Percentiles rank a stretch among this genome's conserved stretches.
Conservation (phyloP, 2,113 vertebrate genomes). For the Pogona vitticeps region DNA sequence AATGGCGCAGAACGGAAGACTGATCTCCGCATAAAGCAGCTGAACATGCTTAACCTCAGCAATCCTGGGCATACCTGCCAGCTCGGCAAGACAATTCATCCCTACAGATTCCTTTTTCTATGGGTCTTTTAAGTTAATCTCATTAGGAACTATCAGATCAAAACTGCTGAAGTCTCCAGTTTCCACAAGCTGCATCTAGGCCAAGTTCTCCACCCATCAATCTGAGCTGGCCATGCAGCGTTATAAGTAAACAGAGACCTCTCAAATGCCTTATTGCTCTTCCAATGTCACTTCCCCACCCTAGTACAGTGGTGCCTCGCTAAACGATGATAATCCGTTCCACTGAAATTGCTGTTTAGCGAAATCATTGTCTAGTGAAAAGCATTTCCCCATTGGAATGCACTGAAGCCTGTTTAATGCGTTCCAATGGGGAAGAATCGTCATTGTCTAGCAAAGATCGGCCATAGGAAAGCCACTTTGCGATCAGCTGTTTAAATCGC, state of each 20-base stretch:
- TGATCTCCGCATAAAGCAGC: too few species aligned
- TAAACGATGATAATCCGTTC: too few species aligned
- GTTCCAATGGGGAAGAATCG: too few species aligned
- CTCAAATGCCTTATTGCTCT: conserved; percentile 63
- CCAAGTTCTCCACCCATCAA: conserved; percentile 47
- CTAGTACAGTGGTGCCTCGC: too few species aligned
- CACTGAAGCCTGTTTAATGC: too few species aligned
- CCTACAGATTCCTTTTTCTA: background rate
- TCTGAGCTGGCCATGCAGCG: conserved; percentile 17
- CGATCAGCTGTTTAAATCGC: too few species aligned
- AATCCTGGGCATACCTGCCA: background rate
- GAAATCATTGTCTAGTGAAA: too few species aligned
- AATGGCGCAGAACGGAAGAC: too few species aligned
- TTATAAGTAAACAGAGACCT: conserved; percentile 30
- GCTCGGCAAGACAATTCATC: background rate
- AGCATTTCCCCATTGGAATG: too few species aligned
- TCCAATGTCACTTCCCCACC: conserved; percentile 61
- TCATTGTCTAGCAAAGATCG: too few species aligned
- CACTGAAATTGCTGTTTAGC: too few species aligned
- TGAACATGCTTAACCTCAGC: background rate
- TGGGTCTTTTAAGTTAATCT: background rate
- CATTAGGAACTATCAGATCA: background rate
- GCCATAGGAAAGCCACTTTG: too few species aligned
- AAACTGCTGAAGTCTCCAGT: conserved; percentile 22
- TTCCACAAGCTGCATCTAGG: conserved; percentile 39